These are phyloP conservation scores for Crocuta crocuta DNA, from an alignment of 2,113 vertebrate species.

Conservation along the genomic window DNA sequence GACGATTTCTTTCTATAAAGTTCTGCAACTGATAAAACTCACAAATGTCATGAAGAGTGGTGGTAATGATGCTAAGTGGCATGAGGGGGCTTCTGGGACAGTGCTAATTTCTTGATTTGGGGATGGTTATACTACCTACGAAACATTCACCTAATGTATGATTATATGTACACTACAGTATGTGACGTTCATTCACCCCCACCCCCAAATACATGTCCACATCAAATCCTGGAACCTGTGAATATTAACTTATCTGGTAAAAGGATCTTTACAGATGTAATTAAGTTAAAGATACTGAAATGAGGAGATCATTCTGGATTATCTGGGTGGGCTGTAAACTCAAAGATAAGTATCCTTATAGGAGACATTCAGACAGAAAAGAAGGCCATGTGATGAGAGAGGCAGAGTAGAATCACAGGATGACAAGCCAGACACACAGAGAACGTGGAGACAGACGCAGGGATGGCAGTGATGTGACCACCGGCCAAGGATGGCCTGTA, in stretches of 20 bases:
- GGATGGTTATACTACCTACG: background rate
- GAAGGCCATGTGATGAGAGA: background rate
- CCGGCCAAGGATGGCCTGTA: background rate
- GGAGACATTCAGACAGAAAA: background rate
- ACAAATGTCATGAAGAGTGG: background rate
- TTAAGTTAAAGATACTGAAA: background rate
- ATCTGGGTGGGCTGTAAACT: background rate
- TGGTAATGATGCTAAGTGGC: background rate
- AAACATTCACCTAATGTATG: background rate
- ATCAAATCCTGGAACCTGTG: background rate
- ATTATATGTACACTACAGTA: background rate
- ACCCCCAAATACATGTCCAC: background rate
- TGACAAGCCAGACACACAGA: background rate
- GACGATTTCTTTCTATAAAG: background rate
- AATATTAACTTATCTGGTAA: background rate
- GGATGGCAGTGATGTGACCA: background rate
- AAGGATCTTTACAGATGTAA: background rate
- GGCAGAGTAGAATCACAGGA: accelerated
- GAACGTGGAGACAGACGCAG: background rate
- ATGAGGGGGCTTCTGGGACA: background rate
- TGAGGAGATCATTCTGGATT: background rate
- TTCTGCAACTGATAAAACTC: background rate
- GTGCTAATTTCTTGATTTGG: background rate
- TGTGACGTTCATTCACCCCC: background rate
- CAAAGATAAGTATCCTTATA: background rate